Base-by-base conservation (phyloP, 1,140 invertebrate species). In the Thalassaphorura encarpata region DNA sequence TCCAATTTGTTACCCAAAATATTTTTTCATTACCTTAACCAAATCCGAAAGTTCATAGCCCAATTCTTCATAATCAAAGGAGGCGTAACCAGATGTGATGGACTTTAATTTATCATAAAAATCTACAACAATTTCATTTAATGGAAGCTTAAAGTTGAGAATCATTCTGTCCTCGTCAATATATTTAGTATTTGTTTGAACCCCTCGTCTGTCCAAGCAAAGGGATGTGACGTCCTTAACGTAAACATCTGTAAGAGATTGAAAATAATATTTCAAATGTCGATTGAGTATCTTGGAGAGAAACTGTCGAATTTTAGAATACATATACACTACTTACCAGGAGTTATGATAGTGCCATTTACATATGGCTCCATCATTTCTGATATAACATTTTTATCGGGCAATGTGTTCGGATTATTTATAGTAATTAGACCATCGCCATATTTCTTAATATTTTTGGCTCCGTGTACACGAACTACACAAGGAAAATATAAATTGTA, bases 11-110 rank as follows among this genome's bases (percentile, higher is more conserved):
- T n/a, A n/a, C n/a, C n/a, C n/a, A n/a, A n/a, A n/a, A n/a, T n/a
- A n/a, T n/a, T n/a, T n/a, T n/a, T n/a, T n/a, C n/a, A n/a, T 68
- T 76, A 89, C 85, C 72, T 85, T 87, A 0, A 82, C 78, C 63
- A 92, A 73, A 57, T 79, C 69, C 56, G 84, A 82, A 16, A 70
- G 47, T 69, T 87, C 75, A 72, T 87, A 97, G 16, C 85, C 91
- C 68, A 81, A 69, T 71, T 96, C 87, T 75, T 97, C 90, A 73
- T 98, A 98, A 74, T 97, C 94, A 74, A 99, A 98, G 71, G 89
- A 95, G 11, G 91, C 94, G 75, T 92, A 97, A 13, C 95, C 95
- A 1, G 91, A 96, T 18, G 83, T 85, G 15, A 89, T 64, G 21
- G 83, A 84, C 73, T 97, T 99, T 0, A 99, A 72, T 24, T 79